phyloP scores from a whole-genome alignment of 2,113 vertebrate species.

The Elanus axillaris region DNA sequence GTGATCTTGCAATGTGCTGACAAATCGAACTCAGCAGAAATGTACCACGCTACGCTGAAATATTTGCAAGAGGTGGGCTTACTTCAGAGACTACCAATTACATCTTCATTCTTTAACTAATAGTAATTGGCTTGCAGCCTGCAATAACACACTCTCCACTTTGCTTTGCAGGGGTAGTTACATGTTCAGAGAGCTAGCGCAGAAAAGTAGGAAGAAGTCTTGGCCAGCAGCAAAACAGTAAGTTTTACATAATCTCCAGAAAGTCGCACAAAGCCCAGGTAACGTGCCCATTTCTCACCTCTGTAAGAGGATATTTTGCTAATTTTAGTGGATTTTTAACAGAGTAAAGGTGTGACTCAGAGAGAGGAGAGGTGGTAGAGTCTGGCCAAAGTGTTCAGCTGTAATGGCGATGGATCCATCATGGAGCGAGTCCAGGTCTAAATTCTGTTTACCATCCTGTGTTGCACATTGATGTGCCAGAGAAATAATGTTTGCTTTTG shows the following conservation, averaged over 20 bases:
- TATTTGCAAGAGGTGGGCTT: not conserved
- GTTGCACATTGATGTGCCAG: not conserved
- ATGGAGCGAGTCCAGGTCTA: not conserved
- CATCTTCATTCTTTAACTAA: not conserved
- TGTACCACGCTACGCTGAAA: not conserved
- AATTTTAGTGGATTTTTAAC: not conserved
- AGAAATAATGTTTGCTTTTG: not conserved
- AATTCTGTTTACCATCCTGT: not conserved
- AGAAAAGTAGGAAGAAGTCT: not conserved
- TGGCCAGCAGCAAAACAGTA: not conserved
- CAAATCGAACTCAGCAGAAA: not conserved
- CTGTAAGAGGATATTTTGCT: not conserved
- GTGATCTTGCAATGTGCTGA: not conserved
- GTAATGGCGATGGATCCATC: not conserved
- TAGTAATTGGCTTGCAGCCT: not conserved
- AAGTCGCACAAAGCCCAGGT: not conserved
- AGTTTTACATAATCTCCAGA: not conserved
- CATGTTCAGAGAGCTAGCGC: not conserved
- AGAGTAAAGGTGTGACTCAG: not conserved
- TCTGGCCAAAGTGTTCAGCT: not conserved
- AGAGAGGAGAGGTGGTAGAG: not conserved
- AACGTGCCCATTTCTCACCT: not conserved
- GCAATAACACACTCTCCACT: not conserved
- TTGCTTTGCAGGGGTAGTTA: not conserved
- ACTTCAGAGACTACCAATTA: not conserved